phyloP scores from a whole-genome alignment of 2,113 vertebrate species.

The Columba janthina region DNA sequence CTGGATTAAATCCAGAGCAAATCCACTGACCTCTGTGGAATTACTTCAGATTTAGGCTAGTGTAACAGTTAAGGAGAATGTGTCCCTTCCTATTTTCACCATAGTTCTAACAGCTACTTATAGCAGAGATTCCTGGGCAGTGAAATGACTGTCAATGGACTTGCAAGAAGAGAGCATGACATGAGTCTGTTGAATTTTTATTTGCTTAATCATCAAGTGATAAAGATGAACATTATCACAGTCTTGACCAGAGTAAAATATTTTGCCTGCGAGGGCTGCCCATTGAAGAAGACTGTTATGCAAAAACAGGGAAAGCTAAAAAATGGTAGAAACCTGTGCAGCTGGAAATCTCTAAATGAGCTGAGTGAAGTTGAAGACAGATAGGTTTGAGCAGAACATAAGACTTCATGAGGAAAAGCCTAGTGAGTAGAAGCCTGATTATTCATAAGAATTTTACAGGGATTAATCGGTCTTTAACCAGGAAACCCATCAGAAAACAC shows the following conservation, averaged over 20 bases:
- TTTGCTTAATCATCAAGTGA: conserved; percentile 9
- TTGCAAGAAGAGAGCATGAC: not conserved
- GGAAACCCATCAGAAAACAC: conserved; percentile 11
- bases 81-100: not conserved
- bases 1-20: conserved; percentile 12
- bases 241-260: not conserved
- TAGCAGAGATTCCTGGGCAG: not conserved
- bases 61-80: not conserved
- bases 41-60: conserved; percentile 8
- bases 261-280: not conserved
- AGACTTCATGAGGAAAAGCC: not conserved
- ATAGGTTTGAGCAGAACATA: not conserved
- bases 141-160: not conserved
- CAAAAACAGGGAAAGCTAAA: not conserved
- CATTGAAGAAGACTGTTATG: not conserved
- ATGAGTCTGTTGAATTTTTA: not conserved
- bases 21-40: not conserved
- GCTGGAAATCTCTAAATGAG: not conserved
- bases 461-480: conserved; percentile 21
- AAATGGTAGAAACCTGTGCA: not conserved
- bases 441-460: conserved; percentile 20
- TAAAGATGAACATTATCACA: not conserved
- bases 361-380: not conserved
- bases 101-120: not conserved
- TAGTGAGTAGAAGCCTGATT: not conserved